Conservation (phyloP, 2,888 invertebrate genomes). For the Macroteleia sp. region DNA sequence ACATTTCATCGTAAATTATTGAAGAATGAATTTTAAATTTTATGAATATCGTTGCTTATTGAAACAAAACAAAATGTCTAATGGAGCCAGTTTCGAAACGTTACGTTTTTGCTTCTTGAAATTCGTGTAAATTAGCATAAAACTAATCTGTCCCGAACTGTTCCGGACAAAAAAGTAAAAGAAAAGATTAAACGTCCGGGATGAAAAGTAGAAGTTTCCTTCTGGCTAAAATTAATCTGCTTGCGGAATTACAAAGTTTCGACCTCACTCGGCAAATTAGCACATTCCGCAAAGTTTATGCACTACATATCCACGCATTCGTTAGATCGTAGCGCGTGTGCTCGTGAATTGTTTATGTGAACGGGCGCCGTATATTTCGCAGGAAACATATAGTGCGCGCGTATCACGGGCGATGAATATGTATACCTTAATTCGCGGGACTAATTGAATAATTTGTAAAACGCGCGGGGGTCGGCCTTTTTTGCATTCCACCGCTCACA, state of each 20-base stretch:
- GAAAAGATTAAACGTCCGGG: constrained; percentile 54
- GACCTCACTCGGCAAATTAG: constrained; percentile 62
- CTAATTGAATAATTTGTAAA: constrained; percentile 85
- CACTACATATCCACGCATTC: constrained; percentile 68
- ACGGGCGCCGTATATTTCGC: constrained; percentile 71
- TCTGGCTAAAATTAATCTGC: constrained; percentile 53
- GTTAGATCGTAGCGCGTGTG: constrained; percentile 77
- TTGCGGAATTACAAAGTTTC: constrained; percentile 60
- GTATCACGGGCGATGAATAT: constrained; percentile 83
- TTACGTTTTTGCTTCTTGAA: too few species aligned
- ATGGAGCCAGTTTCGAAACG: too few species aligned
- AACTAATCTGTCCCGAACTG: constrained; percentile 41
- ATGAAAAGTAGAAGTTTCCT: constrained; percentile 58
- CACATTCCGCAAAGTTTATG: constrained; percentile 63
- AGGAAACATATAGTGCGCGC: constrained; percentile 64
- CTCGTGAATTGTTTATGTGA: constrained; percentile 81
- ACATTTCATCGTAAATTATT: too few species aligned
- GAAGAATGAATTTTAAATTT: too few species aligned
- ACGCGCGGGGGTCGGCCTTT: constrained; percentile 72
- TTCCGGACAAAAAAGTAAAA: constrained; percentile 31
- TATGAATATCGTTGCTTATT: too few species aligned
- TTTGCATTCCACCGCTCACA: constrained; percentile 57
- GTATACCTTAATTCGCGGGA: constrained; percentile 84
- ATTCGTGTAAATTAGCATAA: constrained; percentile 46
- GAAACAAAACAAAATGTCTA: too few species aligned